These are phyloP conservation scores for Pegoplata infirma DNA, from an alignment of 2,888 invertebrate genomes.

Conservation along the genomic window DNA sequence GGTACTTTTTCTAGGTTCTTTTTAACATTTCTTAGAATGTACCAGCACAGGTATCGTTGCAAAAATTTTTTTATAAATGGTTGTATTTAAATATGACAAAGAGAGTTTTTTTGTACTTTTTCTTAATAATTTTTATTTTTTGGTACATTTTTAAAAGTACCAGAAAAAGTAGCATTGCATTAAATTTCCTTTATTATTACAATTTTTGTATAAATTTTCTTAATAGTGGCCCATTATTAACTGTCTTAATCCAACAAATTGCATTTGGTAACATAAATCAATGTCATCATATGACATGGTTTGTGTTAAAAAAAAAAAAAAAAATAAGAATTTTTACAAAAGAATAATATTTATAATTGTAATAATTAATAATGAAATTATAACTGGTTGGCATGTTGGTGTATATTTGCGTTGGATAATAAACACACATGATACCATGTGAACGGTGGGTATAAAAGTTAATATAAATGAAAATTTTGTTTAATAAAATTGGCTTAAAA, in stretches of 20 bases:
- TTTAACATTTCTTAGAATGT: too few species aligned
- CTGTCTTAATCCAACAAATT: constrained; percentile 14
- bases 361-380: constrained; percentile 48
- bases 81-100: too few species aligned
- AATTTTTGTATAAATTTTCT: not conserved
- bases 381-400: constrained; percentile 19
- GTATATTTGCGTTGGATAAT: not conserved
- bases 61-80: too few species aligned
- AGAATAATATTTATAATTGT: constrained; percentile 25
- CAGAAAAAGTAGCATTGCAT: not conserved
- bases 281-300: constrained; percentile 43
- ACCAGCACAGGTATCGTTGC: too few species aligned
- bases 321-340: constrained; percentile 15
- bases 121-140: too few species aligned
- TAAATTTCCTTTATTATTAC: not conserved
- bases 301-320: not conserved
- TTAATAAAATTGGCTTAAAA: too few species aligned
- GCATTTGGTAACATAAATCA: constrained; percentile 46
- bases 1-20: too few species aligned
- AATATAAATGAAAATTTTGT: too few species aligned
- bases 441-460: too few species aligned
- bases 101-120: too few species aligned
- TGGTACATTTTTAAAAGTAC: too few species aligned
- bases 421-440: not conserved
- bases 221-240: too few species aligned